Percentiles rank a stretch among this genome's conserved stretches.
These are phyloP conservation scores for Podarcis raffonei DNA, from an alignment of 2,113 vertebrate species.

Conservation along the genomic window DNA sequence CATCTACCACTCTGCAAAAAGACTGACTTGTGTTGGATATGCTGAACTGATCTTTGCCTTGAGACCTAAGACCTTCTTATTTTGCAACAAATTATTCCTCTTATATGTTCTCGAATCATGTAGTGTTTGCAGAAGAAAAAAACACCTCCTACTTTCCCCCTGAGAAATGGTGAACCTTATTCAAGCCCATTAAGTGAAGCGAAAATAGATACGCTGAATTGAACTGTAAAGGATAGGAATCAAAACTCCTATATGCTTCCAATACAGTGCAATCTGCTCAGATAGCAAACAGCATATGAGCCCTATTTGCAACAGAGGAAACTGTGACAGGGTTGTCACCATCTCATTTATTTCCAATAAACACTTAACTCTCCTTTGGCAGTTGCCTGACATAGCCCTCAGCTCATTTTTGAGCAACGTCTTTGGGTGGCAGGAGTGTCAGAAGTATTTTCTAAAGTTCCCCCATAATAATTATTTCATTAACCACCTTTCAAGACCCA, in stretches of 20 bases:
- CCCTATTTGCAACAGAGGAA: conserved; percentile 16
- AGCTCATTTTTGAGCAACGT: conserved; percentile 36
- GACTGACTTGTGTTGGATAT: no score
- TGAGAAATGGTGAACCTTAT: neutral
- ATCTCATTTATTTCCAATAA: neutral
- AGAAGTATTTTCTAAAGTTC: neutral
- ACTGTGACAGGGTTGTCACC: conserved; percentile 17
- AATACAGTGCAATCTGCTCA: neutral
- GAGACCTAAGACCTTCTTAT: no score
- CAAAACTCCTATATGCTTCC: neutral
- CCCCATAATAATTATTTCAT: no score
- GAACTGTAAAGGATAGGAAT: neutral
- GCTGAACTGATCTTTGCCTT: no score
- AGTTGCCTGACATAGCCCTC: conserved; percentile 21
- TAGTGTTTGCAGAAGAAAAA: no score
- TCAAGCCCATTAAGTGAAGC: neutral
- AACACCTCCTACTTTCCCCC: no score
- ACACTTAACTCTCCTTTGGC: conserved; percentile 24
- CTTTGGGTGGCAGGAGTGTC: conserved; percentile 16
- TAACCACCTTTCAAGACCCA: no score
- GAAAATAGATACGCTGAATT: conserved; percentile 25
- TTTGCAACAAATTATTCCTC: no score
- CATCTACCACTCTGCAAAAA: no score
- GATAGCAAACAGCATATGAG: neutral
- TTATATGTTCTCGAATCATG: no score